Evolutionary conservation across 2,888 invertebrate genomes (phyloP).

Genomic region (Lasioglossum malachurum): DNA sequence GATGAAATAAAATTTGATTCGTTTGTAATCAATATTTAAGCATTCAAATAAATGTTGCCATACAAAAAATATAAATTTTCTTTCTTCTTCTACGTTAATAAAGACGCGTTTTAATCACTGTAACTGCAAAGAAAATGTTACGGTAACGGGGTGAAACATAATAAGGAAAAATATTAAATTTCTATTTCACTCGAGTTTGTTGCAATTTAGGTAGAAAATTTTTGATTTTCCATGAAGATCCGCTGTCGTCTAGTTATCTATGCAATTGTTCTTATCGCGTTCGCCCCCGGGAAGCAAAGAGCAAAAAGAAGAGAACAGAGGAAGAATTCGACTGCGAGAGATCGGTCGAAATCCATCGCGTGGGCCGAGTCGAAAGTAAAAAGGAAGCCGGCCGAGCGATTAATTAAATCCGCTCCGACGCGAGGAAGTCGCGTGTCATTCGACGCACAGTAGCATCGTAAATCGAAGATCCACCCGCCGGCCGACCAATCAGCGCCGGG

Average conservation of each 20-base stretch:
- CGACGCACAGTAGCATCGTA: constrained; percentile 64
- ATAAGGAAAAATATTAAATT: no score
- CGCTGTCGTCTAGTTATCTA: not conserved
- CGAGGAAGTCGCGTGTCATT: constrained; percentile 66
- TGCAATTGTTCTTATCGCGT: not conserved
- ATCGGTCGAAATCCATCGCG: not conserved
- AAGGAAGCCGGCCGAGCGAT: constrained; percentile 13
- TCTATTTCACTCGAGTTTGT: no score
- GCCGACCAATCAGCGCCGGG: constrained; percentile 68
- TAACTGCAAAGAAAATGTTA: no score
- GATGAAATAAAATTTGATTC: no score
- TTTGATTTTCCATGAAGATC: no score
- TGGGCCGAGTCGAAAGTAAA: not conserved
- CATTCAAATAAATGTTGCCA: no score
- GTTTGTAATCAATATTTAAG: no score
- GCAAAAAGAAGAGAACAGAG: not conserved
- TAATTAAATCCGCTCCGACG: constrained; percentile 52
- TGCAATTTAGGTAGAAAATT: no score
- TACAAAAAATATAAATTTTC: no score
- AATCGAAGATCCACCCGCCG: constrained; percentile 71
- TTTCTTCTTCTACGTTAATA: no score
- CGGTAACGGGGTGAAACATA: no score
- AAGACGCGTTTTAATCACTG: no score
- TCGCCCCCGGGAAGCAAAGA: not conserved
- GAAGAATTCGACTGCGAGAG: not conserved